Evolutionary conservation across 2,113 vertebrate genomes (phyloP).

Genomic region (Osmerus mordax): DNA sequence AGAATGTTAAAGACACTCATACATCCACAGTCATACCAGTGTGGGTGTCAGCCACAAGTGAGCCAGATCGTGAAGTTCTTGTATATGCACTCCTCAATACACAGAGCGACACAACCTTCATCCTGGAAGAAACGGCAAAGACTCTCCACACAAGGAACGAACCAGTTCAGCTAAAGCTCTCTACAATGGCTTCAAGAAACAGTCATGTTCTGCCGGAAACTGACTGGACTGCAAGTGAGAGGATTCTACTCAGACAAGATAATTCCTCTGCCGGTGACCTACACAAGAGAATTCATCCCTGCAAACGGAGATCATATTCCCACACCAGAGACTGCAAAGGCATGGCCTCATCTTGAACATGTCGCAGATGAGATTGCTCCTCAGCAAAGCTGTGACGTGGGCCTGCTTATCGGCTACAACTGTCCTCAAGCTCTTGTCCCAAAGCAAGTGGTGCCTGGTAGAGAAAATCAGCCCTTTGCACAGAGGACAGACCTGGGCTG

Average conservation of each 20-base stretch:
- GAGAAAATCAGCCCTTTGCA: too few relatives aligned
- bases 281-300: conserved; percentile 31
- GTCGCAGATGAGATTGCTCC: conserved; percentile 19
- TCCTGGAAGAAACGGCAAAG: conserved; percentile 23
- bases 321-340: conserved; percentile 24
- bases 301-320: conserved; percentile 34
- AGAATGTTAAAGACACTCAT: background rate
- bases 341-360: conserved; percentile 19
- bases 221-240: conserved; percentile 25
- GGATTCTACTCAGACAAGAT: conserved; percentile 23
- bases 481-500: too few relatives aligned
- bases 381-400: conserved; percentile 21
- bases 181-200: conserved; percentile 22
- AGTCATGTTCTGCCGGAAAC: conserved; percentile 3
- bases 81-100: conserved; percentile 27
- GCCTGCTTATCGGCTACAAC: conserved; percentile 37
- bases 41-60: conserved; percentile 19
- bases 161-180: conserved; percentile 24
- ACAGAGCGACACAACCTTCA: conserved; percentile 25
- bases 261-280: conserved; percentile 20
- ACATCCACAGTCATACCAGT: conserved; percentile 22
- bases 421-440: background rate
- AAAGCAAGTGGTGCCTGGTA: too few relatives aligned
- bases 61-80: conserved; percentile 22
- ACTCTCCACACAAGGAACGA: conserved; percentile 4